Evolutionary conservation across 2,797 vertebrate species (phyloP).

Genomic region (Protonibea diacanthus): DNA sequence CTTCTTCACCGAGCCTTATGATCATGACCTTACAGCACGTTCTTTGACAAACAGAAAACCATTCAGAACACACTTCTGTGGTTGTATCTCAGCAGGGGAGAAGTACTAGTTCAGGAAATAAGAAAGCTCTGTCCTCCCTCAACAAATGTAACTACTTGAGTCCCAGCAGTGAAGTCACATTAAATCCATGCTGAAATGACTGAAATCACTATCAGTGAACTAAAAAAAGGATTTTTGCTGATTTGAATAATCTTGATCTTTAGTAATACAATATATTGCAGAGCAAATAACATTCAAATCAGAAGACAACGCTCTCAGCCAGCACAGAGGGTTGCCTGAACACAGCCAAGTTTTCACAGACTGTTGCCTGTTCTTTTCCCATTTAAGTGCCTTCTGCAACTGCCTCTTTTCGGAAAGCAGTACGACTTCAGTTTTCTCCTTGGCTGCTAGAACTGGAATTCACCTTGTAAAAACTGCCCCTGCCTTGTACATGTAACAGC

Average conservation of each 20-base stretch:
- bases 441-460: constrained; percentile 39
- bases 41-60: constrained; percentile 31
- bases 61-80: constrained; percentile 12
- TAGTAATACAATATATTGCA: not conserved
- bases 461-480: constrained; percentile 28
- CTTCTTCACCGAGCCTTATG: constrained; percentile 39
- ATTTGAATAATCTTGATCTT: constrained; percentile 32
- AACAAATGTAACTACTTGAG: not conserved
- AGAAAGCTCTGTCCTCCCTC: not conserved
- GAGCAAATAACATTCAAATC: constrained; percentile 33
- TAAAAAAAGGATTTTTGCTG: constrained; percentile 3
- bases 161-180: constrained; percentile 2
- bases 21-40: constrained; percentile 39
- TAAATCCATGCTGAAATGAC: not conserved
- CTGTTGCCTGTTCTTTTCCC: constrained; percentile 49
- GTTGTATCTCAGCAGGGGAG: constrained; percentile 12
- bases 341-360: constrained; percentile 62
- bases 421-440: constrained; percentile 33
- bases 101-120: not conserved
- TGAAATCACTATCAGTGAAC: constrained; percentile 25
- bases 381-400: constrained; percentile 49
- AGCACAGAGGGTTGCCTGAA: constrained; percentile 51
- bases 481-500: constrained; percentile 11
- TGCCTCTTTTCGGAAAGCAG: constrained; percentile 44
- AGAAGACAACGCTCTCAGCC: constrained; percentile 36